Percentiles rank a stretch among this genome's conserved stretches.
These are phyloP conservation scores for Sarcoramphus papa DNA, from an alignment of 2,797 vertebrate species.

Conservation along the genomic window DNA sequence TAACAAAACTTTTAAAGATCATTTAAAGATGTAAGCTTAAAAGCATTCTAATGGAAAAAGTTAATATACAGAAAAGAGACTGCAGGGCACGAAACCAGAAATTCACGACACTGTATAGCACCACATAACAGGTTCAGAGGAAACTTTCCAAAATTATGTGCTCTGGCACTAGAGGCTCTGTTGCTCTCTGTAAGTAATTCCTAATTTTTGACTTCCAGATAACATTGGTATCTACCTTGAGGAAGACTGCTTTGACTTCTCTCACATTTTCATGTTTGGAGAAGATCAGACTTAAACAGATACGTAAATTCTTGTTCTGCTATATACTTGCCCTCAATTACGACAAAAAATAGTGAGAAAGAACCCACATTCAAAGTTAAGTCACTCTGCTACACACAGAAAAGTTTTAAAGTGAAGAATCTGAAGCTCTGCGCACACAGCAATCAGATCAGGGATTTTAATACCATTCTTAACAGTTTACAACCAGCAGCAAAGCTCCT, in stretches of 20 bases:
- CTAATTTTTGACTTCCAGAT: not conserved
- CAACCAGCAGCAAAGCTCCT: not conserved
- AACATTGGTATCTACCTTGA: not conserved
- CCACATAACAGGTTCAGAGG: fast-evolving
- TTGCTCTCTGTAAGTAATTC: not conserved
- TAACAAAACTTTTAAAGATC: no score
- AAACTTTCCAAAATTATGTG: not conserved
- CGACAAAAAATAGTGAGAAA: not conserved
- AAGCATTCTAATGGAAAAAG: fast-evolving
- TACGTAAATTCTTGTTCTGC: not conserved
- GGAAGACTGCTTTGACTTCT: not conserved
- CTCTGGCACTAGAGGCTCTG: not conserved
- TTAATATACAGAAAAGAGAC: fast-evolving
- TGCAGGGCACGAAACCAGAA: not conserved
- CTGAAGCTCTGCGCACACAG: not conserved
- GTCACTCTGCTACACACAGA: not conserved
- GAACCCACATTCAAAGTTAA: not conserved
- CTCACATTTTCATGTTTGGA: not conserved
- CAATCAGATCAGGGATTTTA: not conserved
- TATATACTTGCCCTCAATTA: fast-evolving
- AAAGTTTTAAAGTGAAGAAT: not conserved
- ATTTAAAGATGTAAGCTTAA: not conserved
- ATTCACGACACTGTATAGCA: not conserved
- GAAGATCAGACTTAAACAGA: not conserved
- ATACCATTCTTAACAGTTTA: not conserved